Evolutionary conservation across 2,888 invertebrate genomes (phyloP).

Genomic region (Eulithis testata): DNA sequence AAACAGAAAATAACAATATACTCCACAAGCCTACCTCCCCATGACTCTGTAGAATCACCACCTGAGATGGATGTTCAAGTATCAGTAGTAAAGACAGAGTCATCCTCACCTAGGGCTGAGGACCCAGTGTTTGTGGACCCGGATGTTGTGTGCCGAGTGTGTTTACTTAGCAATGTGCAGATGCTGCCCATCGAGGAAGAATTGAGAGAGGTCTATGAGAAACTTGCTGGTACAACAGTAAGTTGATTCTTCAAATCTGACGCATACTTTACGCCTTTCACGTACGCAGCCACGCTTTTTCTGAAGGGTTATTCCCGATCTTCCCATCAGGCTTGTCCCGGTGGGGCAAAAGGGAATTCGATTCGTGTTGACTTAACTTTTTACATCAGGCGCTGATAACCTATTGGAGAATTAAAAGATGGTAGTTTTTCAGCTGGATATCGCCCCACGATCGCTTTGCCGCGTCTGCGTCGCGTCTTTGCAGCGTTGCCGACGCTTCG

Average conservation of each 20-base stretch:
- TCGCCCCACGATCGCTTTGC: slow-evolving; percentile 2
- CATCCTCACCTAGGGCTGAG: not conserved
- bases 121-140: slow-evolving; percentile 9
- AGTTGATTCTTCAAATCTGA: not conserved
- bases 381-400: no score
- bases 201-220: not conserved
- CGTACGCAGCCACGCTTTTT: no score
- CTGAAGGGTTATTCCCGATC: no score
- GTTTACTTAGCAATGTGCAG: slow-evolving; percentile 1
- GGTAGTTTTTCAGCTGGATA: not conserved
- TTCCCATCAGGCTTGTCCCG: no score
- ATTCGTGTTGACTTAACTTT: no score
- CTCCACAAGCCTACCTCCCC: not conserved
- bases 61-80: slow-evolving; percentile 10
- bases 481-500: slow-evolving; percentile 2
- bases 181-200: not conserved
- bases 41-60: not conserved
- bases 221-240: not conserved
- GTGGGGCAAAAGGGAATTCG: no score
- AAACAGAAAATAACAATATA: slow-evolving; percentile 8
- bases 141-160: slow-evolving; percentile 1
- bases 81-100: slow-evolving; percentile 13
- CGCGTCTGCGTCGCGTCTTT: not conserved
- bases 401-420: not conserved
- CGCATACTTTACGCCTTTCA: no score